Conservation (phyloP, 1,140 invertebrate species). For the Drosophila pruinosa region DNA sequence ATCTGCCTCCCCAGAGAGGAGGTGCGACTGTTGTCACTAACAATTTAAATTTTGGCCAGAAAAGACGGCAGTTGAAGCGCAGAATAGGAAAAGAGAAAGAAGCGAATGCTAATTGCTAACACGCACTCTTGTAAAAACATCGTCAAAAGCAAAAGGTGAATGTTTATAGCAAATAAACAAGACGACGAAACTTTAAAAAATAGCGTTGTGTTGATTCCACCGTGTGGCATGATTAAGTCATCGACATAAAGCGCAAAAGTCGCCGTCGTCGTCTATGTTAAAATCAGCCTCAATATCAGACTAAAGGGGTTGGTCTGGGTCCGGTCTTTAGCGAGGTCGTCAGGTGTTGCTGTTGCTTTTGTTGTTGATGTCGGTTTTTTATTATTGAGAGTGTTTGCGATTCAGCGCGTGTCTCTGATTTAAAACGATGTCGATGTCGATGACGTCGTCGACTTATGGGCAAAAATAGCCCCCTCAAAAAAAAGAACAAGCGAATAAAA, state of each 20-base stretch:
- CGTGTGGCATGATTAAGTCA: constrained; percentile 68
- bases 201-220: constrained; percentile 7
- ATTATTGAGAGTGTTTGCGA: constrained; percentile 33
- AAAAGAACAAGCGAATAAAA: constrained; percentile 10
- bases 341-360: constrained; percentile 51
- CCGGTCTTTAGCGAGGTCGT: constrained; percentile 60
- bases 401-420: constrained; percentile 45
- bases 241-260: constrained; percentile 35
- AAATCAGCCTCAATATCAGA: constrained; percentile 45
- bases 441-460: constrained; percentile 31
- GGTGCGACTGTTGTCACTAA: constrained; percentile 71
- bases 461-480: constrained; percentile 13
- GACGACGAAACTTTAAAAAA: constrained; percentile 12
- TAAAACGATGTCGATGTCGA: constrained; percentile 22
- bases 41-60: constrained; percentile 1
- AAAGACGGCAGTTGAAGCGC: constrained; percentile 6
- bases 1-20: constrained; percentile 60
- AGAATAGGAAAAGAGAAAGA: constrained; percentile 24
- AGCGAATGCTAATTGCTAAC: constrained; percentile 64
- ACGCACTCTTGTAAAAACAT: constrained; percentile 54
- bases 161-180: constrained; percentile 32
- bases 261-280: constrained; percentile 49
- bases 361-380: neutral
- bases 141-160: constrained; percentile 77
- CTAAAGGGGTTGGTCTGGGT: constrained; percentile 14